Conservation (phyloP, 2,888 invertebrate species). For the Nomada flava region DNA sequence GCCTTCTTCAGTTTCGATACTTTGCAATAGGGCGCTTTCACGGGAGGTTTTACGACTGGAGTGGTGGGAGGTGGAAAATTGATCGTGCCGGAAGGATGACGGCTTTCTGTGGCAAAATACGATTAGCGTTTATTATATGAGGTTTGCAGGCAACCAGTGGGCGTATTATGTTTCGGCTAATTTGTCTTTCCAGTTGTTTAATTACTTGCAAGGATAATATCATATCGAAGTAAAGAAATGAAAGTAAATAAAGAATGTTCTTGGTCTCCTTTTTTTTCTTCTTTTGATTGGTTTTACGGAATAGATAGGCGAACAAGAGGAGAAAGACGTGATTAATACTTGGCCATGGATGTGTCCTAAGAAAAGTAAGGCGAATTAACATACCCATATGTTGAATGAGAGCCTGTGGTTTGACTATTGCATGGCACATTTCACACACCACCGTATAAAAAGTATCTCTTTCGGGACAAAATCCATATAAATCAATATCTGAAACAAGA, state of each 20-base stretch:
- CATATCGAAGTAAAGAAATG: neutral
- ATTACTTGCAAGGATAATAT: neutral
- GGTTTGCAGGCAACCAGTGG: neutral
- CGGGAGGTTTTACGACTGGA: slow-evolving; percentile 76
- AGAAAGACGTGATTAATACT: neutral
- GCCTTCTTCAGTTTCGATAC: slow-evolving; percentile 81
- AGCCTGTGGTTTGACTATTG: slow-evolving; percentile 92
- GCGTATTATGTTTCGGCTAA: neutral
- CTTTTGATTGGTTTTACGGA: no score
- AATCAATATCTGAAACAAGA: slow-evolving; percentile 87
- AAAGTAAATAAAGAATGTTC: no score
- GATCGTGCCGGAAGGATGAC: slow-evolving; percentile 80
- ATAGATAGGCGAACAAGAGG: no score
- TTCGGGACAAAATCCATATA: slow-evolving; percentile 92
- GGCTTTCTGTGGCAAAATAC: slow-evolving; percentile 77
- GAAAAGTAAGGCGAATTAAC: slow-evolving; percentile 32
- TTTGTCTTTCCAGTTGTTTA: neutral
- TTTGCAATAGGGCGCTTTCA: slow-evolving; percentile 82
- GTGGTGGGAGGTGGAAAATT: slow-evolving; percentile 80
- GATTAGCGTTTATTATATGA: slow-evolving; percentile 5
- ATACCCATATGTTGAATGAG: slow-evolving; percentile 89
- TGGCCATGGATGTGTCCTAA: neutral
- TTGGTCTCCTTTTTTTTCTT: no score
- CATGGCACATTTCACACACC: slow-evolving; percentile 91
- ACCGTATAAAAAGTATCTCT: slow-evolving; percentile 91